A percentile compares a stretch with the other conserved stretches of the same genome.
phyloP scores from a whole-genome alignment of 2,797 vertebrate genomes.

The Fundulus diaphanus region DNA sequence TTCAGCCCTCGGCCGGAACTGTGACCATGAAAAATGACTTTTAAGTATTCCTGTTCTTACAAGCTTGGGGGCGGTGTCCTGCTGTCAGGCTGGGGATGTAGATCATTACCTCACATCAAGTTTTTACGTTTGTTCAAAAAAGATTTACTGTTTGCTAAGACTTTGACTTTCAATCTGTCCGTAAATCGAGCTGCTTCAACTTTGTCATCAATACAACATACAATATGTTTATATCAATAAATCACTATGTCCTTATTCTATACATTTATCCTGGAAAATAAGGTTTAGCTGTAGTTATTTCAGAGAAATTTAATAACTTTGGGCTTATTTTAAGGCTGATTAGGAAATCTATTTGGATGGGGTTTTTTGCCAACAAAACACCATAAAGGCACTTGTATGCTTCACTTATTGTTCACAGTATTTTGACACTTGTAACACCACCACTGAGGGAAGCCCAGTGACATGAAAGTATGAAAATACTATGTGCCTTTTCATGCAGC shows the following conservation, averaged over 20 bases:
- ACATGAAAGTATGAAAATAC: conserved; percentile 44
- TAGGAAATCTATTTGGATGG: background rate
- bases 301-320: too few relatives aligned
- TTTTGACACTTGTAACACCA: conserved; percentile 32
- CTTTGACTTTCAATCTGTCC: background rate
- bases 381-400: background rate
- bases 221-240: too few relatives aligned
- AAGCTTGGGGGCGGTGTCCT: too few relatives aligned
- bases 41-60: background rate
- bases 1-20: too few relatives aligned
- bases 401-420: conserved; percentile 18
- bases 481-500: conserved; percentile 55
- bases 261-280: background rate
- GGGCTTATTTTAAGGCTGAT: too few relatives aligned
- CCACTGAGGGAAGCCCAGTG: conserved; percentile 24
- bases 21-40: too few relatives aligned
- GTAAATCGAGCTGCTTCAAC: background rate
- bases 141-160: too few relatives aligned
- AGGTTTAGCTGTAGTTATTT: background rate
- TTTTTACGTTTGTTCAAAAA: too few relatives aligned
- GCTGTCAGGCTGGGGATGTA: too few relatives aligned
- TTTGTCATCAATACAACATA: background rate
- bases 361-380: conserved; percentile 1
- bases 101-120: background rate
- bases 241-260: background rate